These are phyloP conservation scores for Formica exsecta DNA, from an alignment of 1,140 invertebrate species.

Conservation along the genomic window DNA sequence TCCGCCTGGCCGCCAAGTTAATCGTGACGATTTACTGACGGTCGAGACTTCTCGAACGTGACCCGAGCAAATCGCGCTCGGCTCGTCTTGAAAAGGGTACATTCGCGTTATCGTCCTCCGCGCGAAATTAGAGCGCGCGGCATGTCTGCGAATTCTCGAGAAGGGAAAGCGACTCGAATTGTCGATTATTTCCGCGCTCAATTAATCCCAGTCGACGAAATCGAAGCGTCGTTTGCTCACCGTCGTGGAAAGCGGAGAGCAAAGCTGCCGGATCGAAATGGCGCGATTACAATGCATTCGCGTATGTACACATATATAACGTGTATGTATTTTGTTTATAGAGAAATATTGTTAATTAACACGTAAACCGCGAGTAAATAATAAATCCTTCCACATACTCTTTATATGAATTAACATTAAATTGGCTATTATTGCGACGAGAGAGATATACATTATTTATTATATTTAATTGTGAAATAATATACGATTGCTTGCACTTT, in stretches of 20 bases:
- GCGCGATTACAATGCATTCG: conserved; percentile 1
- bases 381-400: conserved; percentile 21
- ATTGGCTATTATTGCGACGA: background rate
- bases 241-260: background rate
- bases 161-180: background rate
- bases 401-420: conserved; percentile 4
- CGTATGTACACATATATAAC: background rate
- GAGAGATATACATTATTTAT: conserved; percentile 33
- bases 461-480: conserved; percentile 26
- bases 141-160: conserved; percentile 27
- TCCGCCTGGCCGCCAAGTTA: conserved; percentile 6
- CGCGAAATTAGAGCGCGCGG: conserved; percentile 8
- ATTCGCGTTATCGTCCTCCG: background rate
- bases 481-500: conserved; percentile 29
- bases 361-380: conserved; percentile 13
- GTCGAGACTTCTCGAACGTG: conserved; percentile 16
- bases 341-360: conserved; percentile 3
- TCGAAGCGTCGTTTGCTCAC: background rate
- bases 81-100: background rate
- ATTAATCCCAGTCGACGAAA: conserved; percentile 17
- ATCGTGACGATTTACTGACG: conserved; percentile 34
- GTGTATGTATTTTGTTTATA: background rate
- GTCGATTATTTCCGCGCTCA: background rate
- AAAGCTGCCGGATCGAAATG: background rate
- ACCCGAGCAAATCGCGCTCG: conserved; percentile 10